Evolutionary conservation across 2,113 vertebrate species (phyloP).

Genomic region (Chrysochloris asiatica): DNA sequence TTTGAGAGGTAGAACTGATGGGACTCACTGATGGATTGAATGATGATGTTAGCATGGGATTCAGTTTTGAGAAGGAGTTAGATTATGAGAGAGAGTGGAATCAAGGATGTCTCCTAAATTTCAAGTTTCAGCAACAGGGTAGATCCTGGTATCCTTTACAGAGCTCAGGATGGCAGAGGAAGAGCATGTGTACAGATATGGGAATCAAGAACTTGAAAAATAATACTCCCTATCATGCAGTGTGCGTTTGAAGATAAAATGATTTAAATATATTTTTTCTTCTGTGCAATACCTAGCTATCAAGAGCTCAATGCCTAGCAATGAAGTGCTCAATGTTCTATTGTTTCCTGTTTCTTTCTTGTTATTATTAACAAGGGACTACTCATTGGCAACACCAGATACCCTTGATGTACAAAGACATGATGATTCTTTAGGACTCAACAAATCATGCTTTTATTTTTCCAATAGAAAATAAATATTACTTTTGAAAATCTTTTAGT

Average conservation of each 20-base stretch:
- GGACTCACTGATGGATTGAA: background rate
- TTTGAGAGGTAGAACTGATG: background rate
- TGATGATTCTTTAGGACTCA: slow-evolving; percentile 50
- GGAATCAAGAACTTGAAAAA: background rate
- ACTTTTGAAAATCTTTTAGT: slow-evolving; percentile 52
- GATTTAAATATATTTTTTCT: background rate
- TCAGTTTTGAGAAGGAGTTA: background rate
- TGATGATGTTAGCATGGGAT: background rate
- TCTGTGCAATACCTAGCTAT: background rate
- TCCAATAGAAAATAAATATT: slow-evolving; percentile 63
- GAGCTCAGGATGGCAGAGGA: background rate
- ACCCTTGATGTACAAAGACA: slow-evolving; percentile 46
- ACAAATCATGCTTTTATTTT: slow-evolving; percentile 51
- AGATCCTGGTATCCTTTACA: background rate
- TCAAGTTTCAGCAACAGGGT: background rate
- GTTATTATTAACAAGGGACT: background rate
- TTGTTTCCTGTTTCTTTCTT: background rate
- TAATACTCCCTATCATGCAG: background rate
- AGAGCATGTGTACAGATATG: background rate
- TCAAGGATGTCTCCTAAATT: background rate
- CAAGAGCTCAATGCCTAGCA: background rate
- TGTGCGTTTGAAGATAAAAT: background rate
- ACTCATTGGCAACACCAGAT: slow-evolving; percentile 12
- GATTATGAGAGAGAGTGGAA: background rate
- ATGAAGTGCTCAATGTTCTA: background rate